These are phyloP conservation scores for Apis cerana DNA, from an alignment of 1,140 invertebrate species.

Conservation along the genomic window DNA sequence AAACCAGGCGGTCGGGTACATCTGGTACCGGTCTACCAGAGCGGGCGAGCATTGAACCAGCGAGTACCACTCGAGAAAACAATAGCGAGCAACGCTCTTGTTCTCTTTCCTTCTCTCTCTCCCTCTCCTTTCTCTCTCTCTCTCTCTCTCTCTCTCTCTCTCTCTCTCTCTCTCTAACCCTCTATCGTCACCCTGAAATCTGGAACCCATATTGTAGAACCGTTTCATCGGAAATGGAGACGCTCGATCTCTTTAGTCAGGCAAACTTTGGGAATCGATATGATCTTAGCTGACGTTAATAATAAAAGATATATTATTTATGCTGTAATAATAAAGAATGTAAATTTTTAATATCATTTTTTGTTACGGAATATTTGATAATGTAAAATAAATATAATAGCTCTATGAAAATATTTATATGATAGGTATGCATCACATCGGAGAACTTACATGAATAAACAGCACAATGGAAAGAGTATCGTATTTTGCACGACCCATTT, in stretches of 20 bases:
- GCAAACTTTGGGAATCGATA: neutral
- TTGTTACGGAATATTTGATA: neutral
- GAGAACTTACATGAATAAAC: neutral
- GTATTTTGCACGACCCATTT: conserved; percentile 24
- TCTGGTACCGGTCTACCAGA: conserved; percentile 74
- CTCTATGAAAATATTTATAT: neutral
- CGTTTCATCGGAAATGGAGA: conserved; percentile 22
- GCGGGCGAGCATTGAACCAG: conserved; percentile 79
- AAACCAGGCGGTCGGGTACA: conserved; percentile 69
- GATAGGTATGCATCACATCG: neutral
- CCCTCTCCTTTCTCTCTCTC: conserved; percentile 45
- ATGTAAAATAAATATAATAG: neutral
- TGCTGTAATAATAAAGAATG: fast-evolving
- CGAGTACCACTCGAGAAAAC: conserved; percentile 81
- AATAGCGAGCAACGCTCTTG: conserved; percentile 80
- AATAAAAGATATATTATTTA: neutral
- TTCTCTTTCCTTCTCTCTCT: conserved; percentile 64
- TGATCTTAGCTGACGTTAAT: neutral
- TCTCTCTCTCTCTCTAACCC: conserved; percentile 41
- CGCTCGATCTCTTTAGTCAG: conserved; percentile 30
- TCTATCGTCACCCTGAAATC: conserved; percentile 77
- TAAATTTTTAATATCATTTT: too few species aligned
- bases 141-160: conserved; percentile 60
- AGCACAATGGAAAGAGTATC: neutral
- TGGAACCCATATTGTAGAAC: conserved; percentile 67